phyloP scores from a whole-genome alignment of 2,888 invertebrate genomes.

The Halocaridina rubra region DNA sequence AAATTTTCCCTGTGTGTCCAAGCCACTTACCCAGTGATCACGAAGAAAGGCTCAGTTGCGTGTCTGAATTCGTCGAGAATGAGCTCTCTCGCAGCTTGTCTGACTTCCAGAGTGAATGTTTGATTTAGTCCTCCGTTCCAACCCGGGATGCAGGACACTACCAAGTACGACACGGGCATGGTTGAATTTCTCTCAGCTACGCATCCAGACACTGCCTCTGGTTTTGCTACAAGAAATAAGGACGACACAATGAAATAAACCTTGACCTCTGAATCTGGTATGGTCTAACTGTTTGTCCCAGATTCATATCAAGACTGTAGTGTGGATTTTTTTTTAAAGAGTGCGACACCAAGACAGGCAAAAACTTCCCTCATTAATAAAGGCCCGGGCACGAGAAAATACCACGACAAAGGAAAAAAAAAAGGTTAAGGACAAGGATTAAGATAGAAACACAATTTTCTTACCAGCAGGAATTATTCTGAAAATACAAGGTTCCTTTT shows the following conservation, averaged over 20 bases:
- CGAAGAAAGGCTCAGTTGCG: slow-evolving; percentile 36
- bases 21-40: slow-evolving; percentile 25
- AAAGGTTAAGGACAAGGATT: neutral
- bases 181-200: slow-evolving; percentile 40
- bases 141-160: slow-evolving; percentile 46
- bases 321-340: no score
- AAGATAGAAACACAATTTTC: neutral
- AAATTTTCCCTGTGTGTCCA: no score
- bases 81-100: slow-evolving; percentile 30
- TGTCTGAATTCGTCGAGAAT: slow-evolving; percentile 39
- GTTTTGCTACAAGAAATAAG: slow-evolving; percentile 19
- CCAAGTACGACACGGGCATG: slow-evolving; percentile 34
- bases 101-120: slow-evolving; percentile 50
- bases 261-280: no score
- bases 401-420: neutral
- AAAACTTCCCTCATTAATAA: no score
- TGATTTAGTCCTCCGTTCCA: slow-evolving; percentile 59
- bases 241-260: neutral
- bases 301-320: no score
- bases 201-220: slow-evolving; percentile 49
- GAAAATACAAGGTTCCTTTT: slow-evolving; percentile 49
- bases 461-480: slow-evolving; percentile 49
- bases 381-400: no score
- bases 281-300: no score
- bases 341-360: no score